Percentiles rank a stretch among this genome's conserved stretches.
These are phyloP conservation scores for Pseudoips prasinana DNA, from an alignment of 2,888 invertebrate genomes.

Conservation along the genomic window DNA sequence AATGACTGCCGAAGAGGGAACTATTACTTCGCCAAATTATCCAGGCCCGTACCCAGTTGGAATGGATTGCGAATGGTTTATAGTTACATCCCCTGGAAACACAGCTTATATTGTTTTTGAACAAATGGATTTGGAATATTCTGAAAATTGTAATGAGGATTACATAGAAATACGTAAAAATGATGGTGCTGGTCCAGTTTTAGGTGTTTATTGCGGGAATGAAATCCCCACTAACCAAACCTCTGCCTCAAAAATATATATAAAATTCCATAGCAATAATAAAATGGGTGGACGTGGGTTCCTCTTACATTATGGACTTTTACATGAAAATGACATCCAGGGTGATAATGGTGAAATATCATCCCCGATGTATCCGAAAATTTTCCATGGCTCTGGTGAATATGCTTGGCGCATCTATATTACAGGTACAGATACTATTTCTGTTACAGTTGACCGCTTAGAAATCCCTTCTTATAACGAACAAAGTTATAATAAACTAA, in stretches of 20 bases:
- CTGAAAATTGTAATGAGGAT: constrained; percentile 90
- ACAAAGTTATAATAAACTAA: constrained; percentile 53
- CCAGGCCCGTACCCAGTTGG: constrained; percentile 87
- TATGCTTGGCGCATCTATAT: constrained; percentile 88
- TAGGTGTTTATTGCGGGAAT: constrained; percentile 88
- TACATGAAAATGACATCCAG: constrained; percentile 85
- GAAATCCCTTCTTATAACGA: constrained; percentile 54
- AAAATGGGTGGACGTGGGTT: constrained; percentile 87
- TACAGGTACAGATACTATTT: constrained; percentile 38
- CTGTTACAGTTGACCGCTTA: constrained; percentile 44
- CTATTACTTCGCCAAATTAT: constrained; percentile 92
- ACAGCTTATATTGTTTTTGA: constrained; percentile 84
- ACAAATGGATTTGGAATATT: constrained; percentile 85
- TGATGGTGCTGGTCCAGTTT: constrained; percentile 82
- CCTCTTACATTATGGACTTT: constrained; percentile 86
- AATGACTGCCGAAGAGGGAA: constrained; percentile 86
- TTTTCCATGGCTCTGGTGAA: constrained; percentile 60
- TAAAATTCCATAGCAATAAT: constrained; percentile 88
- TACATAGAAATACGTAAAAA: constrained; percentile 92
- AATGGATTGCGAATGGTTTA: constrained; percentile 88
- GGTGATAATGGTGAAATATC: constrained; percentile 86
- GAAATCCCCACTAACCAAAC: constrained; percentile 83
- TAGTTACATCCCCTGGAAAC: constrained; percentile 84
- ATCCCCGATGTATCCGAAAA: constrained; percentile 89
- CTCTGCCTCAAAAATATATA: constrained; percentile 83